phyloP scores from a whole-genome alignment of 1,140 invertebrate species.

The Leptoteleia sp. region DNA sequence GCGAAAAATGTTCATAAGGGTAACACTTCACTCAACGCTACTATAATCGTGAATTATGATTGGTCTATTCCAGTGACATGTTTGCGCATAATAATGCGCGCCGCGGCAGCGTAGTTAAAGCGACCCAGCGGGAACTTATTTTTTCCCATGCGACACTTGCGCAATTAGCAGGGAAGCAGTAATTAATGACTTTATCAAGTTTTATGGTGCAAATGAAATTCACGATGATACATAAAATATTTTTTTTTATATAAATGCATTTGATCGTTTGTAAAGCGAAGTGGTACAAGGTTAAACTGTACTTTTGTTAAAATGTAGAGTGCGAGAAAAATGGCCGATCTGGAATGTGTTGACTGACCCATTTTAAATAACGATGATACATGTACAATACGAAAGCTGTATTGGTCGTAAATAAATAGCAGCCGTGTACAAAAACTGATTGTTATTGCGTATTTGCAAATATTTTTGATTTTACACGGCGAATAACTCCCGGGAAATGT shows the following conservation, averaged over 20 bases:
- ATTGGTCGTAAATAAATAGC: not conserved
- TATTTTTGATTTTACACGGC: not conserved
- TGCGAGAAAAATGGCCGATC: conserved; percentile 34
- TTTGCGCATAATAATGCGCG: too few species aligned
- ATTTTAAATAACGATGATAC: conserved; percentile 55
- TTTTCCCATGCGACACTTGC: too few species aligned
- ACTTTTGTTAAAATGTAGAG: conserved; percentile 30
- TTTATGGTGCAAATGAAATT: conserved; percentile 10
- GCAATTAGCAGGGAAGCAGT: not conserved
- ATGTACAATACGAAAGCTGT: not conserved
- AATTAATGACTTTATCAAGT: not conserved
- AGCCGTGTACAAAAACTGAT: too few species aligned
- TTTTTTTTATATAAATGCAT: conserved; percentile 3
- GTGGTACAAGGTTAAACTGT: conserved; percentile 43
- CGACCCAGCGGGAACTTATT: too few species aligned
- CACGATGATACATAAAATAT: conserved; percentile 6
- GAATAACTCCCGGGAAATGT: too few species aligned
- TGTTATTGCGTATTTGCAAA: too few species aligned
- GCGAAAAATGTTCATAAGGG: too few species aligned
- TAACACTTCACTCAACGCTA: too few species aligned
- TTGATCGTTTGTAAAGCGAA: conserved; percentile 10
- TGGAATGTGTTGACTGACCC: conserved; percentile 68
- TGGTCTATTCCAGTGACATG: too few species aligned
- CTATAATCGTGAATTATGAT: too few species aligned
- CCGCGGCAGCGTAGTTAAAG: too few species aligned